Base-by-base conservation (phyloP, 2,888 invertebrate species). In the Andrena praecox region DNA sequence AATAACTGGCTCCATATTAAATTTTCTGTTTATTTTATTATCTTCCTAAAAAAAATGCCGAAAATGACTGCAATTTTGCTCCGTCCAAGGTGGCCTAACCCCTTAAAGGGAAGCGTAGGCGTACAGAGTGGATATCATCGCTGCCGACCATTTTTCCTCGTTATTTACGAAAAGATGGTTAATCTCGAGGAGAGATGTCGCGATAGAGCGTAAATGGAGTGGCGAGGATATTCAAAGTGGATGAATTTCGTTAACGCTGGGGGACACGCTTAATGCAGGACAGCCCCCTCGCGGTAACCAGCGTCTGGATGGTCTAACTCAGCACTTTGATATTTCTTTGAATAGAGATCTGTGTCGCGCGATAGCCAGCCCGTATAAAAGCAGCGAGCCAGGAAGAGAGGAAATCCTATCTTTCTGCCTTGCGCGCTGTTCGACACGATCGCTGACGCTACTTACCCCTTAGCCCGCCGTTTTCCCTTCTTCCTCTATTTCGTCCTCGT, bases 271-370 rank as follows among this genome's bases (percentile, higher is more conserved):
- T 89, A 86, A 87, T 87, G 77, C 86, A 78, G 75, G 80, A 85
- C 63, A 81, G 69, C 76, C 71, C 42, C 59, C 77, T 63, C 63
- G 4, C 63, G 67, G 75, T 78, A 77, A 73, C 64, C 85, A 85
- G 77, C 80, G 85, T 83, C 71, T 77, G 86, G 77, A 80, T 82
- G 75, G 86, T 88, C 91, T 86, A 90, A 89, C 91, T 91, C 91
- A 89, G 91, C 91, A 90, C 91, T 89, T 90, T 87, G 89, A 90
- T 89, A 91, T 91, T 92, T 91, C 91, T 92, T 91, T 92, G 92
- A 93, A 92, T 92, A 92, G 89, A 92, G 92, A 92, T 93, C 91
- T 90, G 89, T 91, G 92, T 84, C 91, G 89, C 69, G 88, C 87
- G 93, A 93, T 93, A 92, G 85, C 56, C 56, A 82, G 81, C 35